Conservation (phyloP, 2,888 invertebrate genomes). For the Spatulosminthurus flaviceps region DNA sequence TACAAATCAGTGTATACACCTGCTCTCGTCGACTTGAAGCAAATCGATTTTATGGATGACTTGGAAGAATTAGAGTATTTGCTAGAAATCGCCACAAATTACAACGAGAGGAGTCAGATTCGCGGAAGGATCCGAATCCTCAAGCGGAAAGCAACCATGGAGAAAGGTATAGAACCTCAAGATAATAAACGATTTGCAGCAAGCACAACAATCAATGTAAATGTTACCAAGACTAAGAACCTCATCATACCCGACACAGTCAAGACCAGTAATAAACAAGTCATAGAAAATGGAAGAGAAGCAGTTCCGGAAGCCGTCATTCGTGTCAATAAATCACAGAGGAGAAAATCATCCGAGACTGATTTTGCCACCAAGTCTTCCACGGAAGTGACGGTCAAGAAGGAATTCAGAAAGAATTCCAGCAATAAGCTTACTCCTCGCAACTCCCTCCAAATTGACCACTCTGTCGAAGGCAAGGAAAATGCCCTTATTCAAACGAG, state of each 20-base stretch:
- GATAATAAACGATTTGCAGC: conserved; percentile 37
- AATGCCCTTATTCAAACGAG: conserved; percentile 18
- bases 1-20: conserved; percentile 25
- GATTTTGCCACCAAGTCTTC: background rate
- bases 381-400: conserved; percentile 24
- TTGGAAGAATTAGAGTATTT: conserved; percentile 67
- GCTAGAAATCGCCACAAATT: conserved; percentile 79
- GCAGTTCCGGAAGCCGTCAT: background rate
- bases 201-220: conserved; percentile 68
- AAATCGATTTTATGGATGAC: conserved; percentile 56
- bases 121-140: conserved; percentile 80
- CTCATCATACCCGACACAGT: background rate
- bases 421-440: conserved; percentile 19
- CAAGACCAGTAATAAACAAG: background rate
- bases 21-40: conserved; percentile 31
- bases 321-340: background rate
- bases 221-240: background rate
- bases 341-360: conserved; percentile 24
- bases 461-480: conserved; percentile 29
- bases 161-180: conserved; percentile 53
- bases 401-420: conserved; percentile 19
- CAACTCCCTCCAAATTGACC: background rate
- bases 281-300: background rate
- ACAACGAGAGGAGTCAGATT: conserved; percentile 80
- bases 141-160: conserved; percentile 69